Conservation (phyloP, 2,888 invertebrate species). For the Gastracanthus pulcherrimus region DNA sequence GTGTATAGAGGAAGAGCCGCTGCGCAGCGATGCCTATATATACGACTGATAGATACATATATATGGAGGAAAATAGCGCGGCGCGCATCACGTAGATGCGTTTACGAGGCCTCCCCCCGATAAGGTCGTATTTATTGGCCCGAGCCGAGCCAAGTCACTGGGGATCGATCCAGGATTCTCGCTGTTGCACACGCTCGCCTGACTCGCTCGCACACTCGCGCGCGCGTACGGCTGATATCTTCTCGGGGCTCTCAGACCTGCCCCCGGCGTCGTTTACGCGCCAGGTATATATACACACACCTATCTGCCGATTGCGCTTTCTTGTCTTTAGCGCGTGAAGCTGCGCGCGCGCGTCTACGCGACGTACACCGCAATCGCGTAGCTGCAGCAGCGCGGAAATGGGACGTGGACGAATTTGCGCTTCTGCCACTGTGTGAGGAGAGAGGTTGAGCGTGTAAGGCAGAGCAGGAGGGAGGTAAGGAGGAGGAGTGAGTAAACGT, state of each 20-base stretch:
- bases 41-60: background rate
- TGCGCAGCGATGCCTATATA: background rate
- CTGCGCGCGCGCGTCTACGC: no score
- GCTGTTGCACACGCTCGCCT: background rate
- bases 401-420: background rate
- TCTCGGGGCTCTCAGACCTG: background rate
- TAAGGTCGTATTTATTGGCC: conserved; percentile 57
- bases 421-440: no score
- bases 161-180: conserved; percentile 50
- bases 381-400: background rate
- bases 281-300: background rate
- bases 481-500: background rate
- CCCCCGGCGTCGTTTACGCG: conserved; percentile 18
- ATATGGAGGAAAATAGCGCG: background rate
- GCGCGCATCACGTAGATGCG: conserved; percentile 49
- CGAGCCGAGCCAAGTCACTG: conserved; percentile 43
- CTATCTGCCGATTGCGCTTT: conserved; percentile 5
- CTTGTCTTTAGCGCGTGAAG: conserved; percentile 17
- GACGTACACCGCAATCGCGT: no score
- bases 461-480: background rate
- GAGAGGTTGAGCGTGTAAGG: no score
- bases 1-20: background rate
- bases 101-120: conserved; percentile 57
- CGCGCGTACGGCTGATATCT: conserved; percentile 30
- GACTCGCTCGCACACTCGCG: background rate